Percentiles rank a stretch among this genome's conserved stretches.
Evolutionary conservation across 2,797 vertebrate species (phyloP).

Genomic region (Platyrinchus mystaceus): DNA sequence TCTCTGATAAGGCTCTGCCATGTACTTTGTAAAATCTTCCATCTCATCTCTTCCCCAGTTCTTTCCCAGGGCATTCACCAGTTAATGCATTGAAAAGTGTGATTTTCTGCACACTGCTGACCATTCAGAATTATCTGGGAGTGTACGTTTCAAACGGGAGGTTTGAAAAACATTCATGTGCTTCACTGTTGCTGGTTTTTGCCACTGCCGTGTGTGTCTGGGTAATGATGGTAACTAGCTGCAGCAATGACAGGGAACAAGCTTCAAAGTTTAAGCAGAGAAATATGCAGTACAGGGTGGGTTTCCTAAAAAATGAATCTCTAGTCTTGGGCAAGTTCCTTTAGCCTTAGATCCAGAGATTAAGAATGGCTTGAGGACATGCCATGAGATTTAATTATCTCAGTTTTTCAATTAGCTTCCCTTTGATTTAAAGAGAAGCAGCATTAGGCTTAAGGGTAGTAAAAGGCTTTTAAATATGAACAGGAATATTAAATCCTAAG

Average conservation of each 20-base stretch:
- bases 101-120: neutral
- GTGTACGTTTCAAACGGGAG: neutral
- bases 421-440: neutral
- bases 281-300: neutral
- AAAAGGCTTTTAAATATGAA: neutral
- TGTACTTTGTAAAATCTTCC: fast-evolving
- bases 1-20: neutral
- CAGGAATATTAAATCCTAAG: neutral
- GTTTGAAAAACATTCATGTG: fast-evolving
- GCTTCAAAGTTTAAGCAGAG: neutral
- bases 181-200: neutral
- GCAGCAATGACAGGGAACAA: neutral
- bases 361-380: neutral
- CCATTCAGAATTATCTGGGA: neutral
- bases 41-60: neutral
- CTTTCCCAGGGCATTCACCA: neutral
- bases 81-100: fast-evolving
- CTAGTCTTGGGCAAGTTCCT: neutral
- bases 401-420: neutral
- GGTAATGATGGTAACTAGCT: too few relatives aligned
- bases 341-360: neutral
- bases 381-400: neutral
- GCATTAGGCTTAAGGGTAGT: neutral
- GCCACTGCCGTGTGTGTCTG: fast-evolving
- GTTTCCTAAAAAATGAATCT: neutral